Evolutionary conservation across 2,797 vertebrate genomes (phyloP).

Genomic region (Serranus cabrilla): DNA sequence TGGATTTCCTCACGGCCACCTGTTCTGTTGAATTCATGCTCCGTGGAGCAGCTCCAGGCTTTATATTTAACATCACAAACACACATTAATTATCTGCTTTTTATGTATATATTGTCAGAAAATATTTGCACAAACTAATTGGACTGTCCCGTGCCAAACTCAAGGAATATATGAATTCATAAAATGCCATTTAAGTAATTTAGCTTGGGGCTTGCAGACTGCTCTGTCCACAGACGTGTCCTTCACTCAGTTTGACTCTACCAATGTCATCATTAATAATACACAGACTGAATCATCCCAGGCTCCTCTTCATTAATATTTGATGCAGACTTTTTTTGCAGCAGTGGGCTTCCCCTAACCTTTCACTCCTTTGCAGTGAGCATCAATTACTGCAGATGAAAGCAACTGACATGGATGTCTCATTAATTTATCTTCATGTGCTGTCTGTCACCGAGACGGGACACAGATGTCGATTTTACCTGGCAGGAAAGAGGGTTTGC

Average conservation of each 20-base stretch:
- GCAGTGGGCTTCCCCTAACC: constrained; percentile 63
- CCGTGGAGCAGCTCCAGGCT: constrained; percentile 11
- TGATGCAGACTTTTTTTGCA: constrained; percentile 64
- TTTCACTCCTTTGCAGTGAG: constrained; percentile 49
- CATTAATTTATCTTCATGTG: constrained; percentile 47
- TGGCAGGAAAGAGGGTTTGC: constrained; percentile 17
- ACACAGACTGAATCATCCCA: constrained; percentile 49
- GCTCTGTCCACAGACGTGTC: constrained; percentile 43
- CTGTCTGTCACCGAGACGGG: constrained; percentile 27
- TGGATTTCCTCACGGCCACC: constrained; percentile 5
- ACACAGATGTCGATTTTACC: constrained; percentile 26
- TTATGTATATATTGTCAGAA: background rate
- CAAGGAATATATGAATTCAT: constrained; percentile 13
- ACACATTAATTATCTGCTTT: background rate
- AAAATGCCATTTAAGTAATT: constrained; percentile 20
- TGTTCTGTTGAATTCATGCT: constrained; percentile 24
- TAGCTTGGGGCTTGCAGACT: constrained; percentile 1
- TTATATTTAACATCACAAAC: constrained; percentile 29
- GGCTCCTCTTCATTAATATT: constrained; percentile 70
- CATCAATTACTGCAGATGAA: constrained; percentile 67
- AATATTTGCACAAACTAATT: constrained; percentile 18
- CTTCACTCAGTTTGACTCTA: constrained; percentile 66
- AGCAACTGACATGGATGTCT: constrained; percentile 42
- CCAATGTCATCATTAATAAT: constrained; percentile 72
- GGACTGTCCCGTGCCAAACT: background rate